Evolutionary conservation across 2,113 vertebrate species (phyloP), one percentile per base, ranked within the genome.

Genomic region (Callaeas wilsoni): DNA sequence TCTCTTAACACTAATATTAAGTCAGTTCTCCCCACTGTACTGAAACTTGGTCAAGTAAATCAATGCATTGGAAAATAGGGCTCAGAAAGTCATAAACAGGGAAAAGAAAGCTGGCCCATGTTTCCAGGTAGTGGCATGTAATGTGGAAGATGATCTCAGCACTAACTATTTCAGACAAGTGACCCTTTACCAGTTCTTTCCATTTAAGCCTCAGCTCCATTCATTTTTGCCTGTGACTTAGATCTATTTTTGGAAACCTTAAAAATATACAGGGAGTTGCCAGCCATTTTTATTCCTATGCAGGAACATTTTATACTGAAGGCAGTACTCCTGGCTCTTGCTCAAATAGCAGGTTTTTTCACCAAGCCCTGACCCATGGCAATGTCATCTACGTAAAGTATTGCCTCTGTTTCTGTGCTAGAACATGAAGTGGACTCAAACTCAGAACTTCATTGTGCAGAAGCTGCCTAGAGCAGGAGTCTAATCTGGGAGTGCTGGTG

Each of bases 231-330:
- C 92, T 91, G 75, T 94, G 92, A 94, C 76, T 86, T 59, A 57
- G 52, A 57, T 39, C 94, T 97, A 97, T 97, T 97, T 97, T 96
- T 95, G 93, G 94, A 94, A 96, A 82, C 42, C 13, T 93, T 96
- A 95, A 96, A 97, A 97, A 96, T 97, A 97, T 46, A 84, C 86
- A 87, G 86, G 87, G 70, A 69, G 85, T 96, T 93, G 89, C 94
- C 91, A 93, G 63, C 29, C 57, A 5, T 89, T 96, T 95, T 92
- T 91, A 70, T 91, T 90, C 77, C 89, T 78, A 13, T 50, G 47
- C 56, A 65, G 89, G 59, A 95, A 90, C 64, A 22, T 90, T 90
- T 64, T 52, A 92, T 63, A 81, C 77, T 30, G 87, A 94, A 67
- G 82, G 70, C 16, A 69, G 76, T 87, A 57, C n/a, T 73, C 59